Percentiles rank a stretch among this genome's conserved stretches.
These are phyloP conservation scores for Athene cunicularia DNA, from an alignment of 2,113 vertebrate genomes.

Conservation along the genomic window DNA sequence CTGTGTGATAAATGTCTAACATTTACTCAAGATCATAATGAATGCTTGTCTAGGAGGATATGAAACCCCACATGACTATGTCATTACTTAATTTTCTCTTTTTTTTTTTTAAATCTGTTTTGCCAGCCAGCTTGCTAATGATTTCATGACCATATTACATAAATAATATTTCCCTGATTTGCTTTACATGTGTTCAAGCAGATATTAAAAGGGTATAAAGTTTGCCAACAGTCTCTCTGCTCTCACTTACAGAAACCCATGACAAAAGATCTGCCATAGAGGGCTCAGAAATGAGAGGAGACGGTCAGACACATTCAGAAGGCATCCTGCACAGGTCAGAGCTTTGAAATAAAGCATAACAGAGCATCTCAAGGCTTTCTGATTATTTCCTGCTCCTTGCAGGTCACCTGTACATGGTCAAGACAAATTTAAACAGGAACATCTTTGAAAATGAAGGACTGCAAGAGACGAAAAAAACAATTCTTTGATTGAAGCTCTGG, in stretches of 20 bases:
- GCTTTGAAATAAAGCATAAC: not conserved
- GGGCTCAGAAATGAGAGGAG: not conserved
- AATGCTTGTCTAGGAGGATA: constrained; percentile 23
- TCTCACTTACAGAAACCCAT: not conserved
- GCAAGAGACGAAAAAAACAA: not conserved
- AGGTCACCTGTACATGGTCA: not conserved
- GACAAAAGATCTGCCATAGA: not conserved
- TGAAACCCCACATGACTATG: constrained; percentile 22
- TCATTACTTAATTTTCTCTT: constrained; percentile 60
- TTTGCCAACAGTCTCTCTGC: constrained; percentile 4
- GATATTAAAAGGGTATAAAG: not conserved
- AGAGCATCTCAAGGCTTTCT: not conserved
- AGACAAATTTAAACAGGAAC: not conserved
- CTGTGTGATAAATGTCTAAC: constrained; percentile 38
- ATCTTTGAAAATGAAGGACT: not conserved
- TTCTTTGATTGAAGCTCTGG: not conserved
- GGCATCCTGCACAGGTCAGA: not conserved
- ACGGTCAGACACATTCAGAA: not conserved
- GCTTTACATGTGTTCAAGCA: constrained; percentile 41
- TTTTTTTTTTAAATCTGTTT: constrained; percentile 35
- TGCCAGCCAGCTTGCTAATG: constrained; percentile 55
- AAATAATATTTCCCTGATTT: constrained; percentile 57
- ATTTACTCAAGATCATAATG: constrained; percentile 53
- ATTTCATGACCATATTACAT: constrained; percentile 56
- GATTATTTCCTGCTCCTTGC: not conserved